Conservation (phyloP, 1,140 invertebrate species). For the Camponotus floridanus region DNA sequence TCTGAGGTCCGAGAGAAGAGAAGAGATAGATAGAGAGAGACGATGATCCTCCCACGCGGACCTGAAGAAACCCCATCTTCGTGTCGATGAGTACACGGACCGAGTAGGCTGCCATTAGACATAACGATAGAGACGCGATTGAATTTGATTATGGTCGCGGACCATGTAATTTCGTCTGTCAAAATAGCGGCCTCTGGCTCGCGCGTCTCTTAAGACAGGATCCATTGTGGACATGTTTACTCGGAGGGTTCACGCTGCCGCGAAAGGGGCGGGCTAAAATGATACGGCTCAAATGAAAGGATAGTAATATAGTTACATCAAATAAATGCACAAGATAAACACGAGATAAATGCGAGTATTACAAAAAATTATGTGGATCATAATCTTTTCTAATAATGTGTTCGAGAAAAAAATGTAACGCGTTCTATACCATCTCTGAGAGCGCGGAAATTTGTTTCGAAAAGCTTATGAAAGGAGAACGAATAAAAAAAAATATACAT, state of each 20-base stretch:
- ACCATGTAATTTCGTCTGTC: constrained; percentile 79
- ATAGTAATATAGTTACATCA: constrained; percentile 27
- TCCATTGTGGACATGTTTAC: constrained; percentile 48
- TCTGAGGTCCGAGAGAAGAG: constrained; percentile 49
- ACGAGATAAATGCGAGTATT: not conserved
- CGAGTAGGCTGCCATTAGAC: constrained; percentile 61
- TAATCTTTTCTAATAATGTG: constrained; percentile 16
- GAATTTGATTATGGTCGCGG: constrained; percentile 77
- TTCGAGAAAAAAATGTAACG: not conserved
- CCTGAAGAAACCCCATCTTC: constrained; percentile 37
- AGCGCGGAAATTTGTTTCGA: constrained; percentile 5
- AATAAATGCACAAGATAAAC: constrained; percentile 17
- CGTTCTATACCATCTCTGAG: not conserved
- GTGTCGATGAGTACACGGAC: constrained; percentile 22
- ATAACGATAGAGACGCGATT: constrained; percentile 75
- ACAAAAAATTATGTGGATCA: constrained; percentile 28
- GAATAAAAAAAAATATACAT: constrained; percentile 1
- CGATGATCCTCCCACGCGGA: constrained; percentile 69
- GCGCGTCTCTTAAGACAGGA: constrained; percentile 55
- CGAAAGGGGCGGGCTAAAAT: constrained; percentile 28
- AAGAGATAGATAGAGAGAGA: not conserved
- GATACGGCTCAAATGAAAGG: constrained; percentile 1
- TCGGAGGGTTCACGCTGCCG: constrained; percentile 29
- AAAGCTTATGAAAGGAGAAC: not conserved
- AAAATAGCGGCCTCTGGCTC: constrained; percentile 73